phyloP scores from a whole-genome alignment of 2,888 invertebrate species.

The Spodoptera picta region DNA sequence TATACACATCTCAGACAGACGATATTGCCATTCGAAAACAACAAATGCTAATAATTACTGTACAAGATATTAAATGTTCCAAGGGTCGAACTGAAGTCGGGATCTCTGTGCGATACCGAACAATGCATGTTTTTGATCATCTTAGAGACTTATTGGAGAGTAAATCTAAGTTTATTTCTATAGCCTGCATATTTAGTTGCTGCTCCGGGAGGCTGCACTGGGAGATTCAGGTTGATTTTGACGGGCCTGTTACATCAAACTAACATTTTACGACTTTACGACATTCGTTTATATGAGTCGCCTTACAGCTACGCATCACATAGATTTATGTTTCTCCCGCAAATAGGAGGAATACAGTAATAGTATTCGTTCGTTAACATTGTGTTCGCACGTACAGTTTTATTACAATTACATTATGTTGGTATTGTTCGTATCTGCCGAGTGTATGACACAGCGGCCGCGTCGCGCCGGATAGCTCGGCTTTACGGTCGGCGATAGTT shows the following conservation, averaged over 20 bases:
- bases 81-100: constrained; percentile 59
- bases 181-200: constrained; percentile 49
- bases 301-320: constrained; percentile 28
- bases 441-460: constrained; percentile 53
- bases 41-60: constrained; percentile 78
- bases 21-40: constrained; percentile 75
- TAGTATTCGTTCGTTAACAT: constrained; percentile 59
- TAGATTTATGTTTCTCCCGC: constrained; percentile 42
- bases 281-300: constrained; percentile 44
- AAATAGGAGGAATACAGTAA: constrained; percentile 57
- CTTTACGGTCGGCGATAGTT: constrained; percentile 82
- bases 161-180: constrained; percentile 58
- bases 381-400: constrained; percentile 48
- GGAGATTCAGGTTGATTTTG: constrained; percentile 47
- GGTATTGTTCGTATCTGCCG: constrained; percentile 56
- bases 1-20: constrained; percentile 72
- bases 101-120: constrained; percentile 54
- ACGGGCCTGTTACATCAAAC: constrained; percentile 48
- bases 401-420: constrained; percentile 58
- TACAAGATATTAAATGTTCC: constrained; percentile 68
- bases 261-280: constrained; percentile 57
- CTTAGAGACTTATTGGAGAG: constrained; percentile 69
- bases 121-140: constrained; percentile 71
- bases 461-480: constrained; percentile 69
- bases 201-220: constrained; percentile 48